Conservation (phyloP, 2,113 vertebrate species). For the Phrynosoma blainvillii region DNA sequence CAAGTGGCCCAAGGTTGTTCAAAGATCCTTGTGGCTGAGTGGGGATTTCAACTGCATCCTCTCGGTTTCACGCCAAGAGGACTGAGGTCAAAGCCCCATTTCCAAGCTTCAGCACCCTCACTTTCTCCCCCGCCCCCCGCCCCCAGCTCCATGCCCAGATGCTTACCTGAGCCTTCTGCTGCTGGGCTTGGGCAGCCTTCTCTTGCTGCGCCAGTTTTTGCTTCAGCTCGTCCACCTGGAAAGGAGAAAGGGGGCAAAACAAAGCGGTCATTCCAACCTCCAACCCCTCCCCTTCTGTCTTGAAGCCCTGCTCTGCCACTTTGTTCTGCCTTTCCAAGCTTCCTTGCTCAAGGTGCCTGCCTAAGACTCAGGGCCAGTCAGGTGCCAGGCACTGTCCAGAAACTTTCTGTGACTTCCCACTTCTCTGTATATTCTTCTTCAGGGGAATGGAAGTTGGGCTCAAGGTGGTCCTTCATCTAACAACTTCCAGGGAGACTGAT, state of each 20-base stretch:
- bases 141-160: too few species aligned
- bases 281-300: background rate
- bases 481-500: too few species aligned
- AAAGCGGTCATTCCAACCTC: background rate
- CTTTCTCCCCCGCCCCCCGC: too few species aligned
- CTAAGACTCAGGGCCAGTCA: too few species aligned
- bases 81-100: background rate
- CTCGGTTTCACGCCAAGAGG: background rate
- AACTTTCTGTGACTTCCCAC: background rate
- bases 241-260: background rate
- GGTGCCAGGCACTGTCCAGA: background rate
- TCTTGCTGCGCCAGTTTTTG: slow-evolving; percentile 76
- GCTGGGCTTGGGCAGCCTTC: slow-evolving; percentile 66
- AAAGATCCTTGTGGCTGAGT: too few species aligned
- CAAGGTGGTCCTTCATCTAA: too few species aligned
- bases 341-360: background rate
- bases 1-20: too few species aligned
- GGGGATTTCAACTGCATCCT: background rate
- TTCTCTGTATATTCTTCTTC: background rate
- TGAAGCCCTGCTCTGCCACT: background rate
- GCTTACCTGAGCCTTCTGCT: slow-evolving; percentile 76
- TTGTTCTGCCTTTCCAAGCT: background rate
- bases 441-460: background rate
- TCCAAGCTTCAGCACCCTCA: background rate
- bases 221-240: slow-evolving; percentile 77